Conservation (phyloP, 37 sponge, comb jelly and placozoan species). For the Haliclona indistincta region DNA sequence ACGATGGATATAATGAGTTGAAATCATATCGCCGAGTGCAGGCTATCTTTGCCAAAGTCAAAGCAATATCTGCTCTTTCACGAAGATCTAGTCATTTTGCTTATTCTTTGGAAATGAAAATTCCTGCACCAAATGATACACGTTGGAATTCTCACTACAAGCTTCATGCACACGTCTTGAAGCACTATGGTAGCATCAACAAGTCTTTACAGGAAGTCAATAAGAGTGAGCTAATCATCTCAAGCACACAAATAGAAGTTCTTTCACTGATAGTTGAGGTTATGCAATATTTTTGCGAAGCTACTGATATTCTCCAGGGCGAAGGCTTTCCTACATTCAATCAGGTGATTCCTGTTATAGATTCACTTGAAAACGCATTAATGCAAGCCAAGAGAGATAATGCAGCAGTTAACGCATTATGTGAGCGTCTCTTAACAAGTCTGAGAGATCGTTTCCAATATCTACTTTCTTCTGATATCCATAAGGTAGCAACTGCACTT, state of each 20-base stretch:
- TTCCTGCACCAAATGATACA: constrained; percentile 3
- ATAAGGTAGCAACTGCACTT: too few species aligned
- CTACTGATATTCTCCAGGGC: constrained; percentile 18
- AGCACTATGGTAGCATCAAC: not conserved
- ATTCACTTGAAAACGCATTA: constrained; percentile 13
- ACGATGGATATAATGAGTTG: constrained; percentile 20
- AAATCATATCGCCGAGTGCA: not conserved
- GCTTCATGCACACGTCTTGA: not conserved
- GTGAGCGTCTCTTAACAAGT: constrained; percentile 8
- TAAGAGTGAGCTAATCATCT: not conserved
- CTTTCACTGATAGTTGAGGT: constrained; percentile 15
- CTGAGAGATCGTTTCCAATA: too few species aligned
- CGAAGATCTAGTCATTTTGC: constrained; percentile 2
- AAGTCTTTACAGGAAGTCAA: not conserved
- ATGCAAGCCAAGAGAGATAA: not conserved
- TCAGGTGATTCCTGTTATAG: constrained; percentile 11
- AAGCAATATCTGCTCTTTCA: constrained; percentile 3
- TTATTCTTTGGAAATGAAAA: not conserved
- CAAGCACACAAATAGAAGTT: not conserved
- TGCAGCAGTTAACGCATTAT: constrained; percentile 6
- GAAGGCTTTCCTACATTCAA: constrained; percentile 1
- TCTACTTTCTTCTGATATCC: too few species aligned
- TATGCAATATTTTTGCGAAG: constrained; percentile 18
- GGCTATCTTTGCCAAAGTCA: constrained; percentile 1
- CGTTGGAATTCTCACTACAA: constrained; percentile 1